A percentile compares a stretch with the other conserved stretches of the same genome.
Evolutionary conservation across 2,888 invertebrate genomes (phyloP).

Genomic region (Ophioninae sp.): DNA sequence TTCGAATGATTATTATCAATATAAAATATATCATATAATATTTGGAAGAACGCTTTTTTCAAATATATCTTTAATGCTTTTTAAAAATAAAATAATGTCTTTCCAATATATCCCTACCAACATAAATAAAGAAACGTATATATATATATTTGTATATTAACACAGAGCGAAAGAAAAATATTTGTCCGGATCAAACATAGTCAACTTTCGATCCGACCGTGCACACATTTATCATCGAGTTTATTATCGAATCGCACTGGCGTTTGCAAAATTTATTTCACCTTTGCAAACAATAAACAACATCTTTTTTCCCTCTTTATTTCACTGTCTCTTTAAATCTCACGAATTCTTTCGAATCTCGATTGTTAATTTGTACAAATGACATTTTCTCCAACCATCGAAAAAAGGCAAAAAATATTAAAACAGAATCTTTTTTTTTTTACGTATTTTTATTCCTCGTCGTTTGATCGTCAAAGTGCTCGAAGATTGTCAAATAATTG

Average conservation of each 20-base stretch:
- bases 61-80: no score
- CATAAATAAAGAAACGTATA: constrained; percentile 12
- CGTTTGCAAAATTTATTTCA: background rate
- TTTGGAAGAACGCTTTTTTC: no score
- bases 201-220: background rate
- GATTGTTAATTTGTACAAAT: background rate
- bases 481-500: background rate
- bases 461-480: background rate
- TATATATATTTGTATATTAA: constrained; percentile 14
- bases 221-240: background rate
- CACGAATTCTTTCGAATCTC: background rate
- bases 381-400: background rate
- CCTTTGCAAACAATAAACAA: background rate
- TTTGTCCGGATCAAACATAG: constrained; percentile 17
- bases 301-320: background rate
- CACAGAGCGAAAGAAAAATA: constrained; percentile 9
- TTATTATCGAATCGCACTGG: background rate
- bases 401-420: no score
- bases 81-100: no score
- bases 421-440: no score
- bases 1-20: no score
- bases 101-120: background rate
- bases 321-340: no score
- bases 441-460: background rate
- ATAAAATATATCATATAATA: no score